A percentile compares a stretch with the other conserved stretches of the same genome.
phyloP scores from a whole-genome alignment of 2,888 invertebrate species.

The Clostera curtula region DNA sequence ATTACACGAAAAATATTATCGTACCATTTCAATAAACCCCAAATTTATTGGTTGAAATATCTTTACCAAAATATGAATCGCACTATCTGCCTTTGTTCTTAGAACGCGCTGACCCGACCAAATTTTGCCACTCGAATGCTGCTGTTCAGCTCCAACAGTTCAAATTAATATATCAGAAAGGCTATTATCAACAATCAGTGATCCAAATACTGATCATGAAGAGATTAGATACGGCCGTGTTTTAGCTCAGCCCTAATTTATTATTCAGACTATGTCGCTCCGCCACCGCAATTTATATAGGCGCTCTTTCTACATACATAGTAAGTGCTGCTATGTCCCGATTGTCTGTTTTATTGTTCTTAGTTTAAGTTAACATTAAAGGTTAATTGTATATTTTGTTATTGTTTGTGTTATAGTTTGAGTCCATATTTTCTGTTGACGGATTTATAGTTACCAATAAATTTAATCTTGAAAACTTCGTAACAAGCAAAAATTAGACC shows the following conservation, averaged over 20 bases:
- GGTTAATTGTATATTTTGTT: too few relatives aligned
- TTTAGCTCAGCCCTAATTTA: slow-evolving; percentile 29
- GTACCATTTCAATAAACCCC: too few relatives aligned
- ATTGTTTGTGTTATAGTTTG: too few relatives aligned
- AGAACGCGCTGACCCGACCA: slow-evolving; percentile 11
- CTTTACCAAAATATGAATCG: not conserved
- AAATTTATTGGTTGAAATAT: too few relatives aligned
- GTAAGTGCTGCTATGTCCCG: slow-evolving; percentile 31
- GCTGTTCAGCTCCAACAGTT: not conserved
- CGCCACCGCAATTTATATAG: slow-evolving; percentile 28
- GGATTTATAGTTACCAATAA: too few relatives aligned
- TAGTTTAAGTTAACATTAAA: slow-evolving; percentile 24
- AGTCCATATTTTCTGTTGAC: too few relatives aligned
- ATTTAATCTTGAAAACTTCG: too few relatives aligned
- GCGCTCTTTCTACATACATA: slow-evolving; percentile 29
- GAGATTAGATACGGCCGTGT: slow-evolving; percentile 24
- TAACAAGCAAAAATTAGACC: too few relatives aligned
- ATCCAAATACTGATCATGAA: slow-evolving; percentile 26
- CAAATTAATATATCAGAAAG: slow-evolving; percentile 18
- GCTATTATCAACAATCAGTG: slow-evolving; percentile 28
- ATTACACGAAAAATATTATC: too few relatives aligned
- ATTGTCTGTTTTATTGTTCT: slow-evolving; percentile 28
- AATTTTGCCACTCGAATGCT: slow-evolving; percentile 13
- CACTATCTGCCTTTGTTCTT: not conserved
- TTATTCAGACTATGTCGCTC: slow-evolving; percentile 32